Base-by-base conservation (phyloP, 2,113 vertebrate genomes). In the Anser brachyrhynchus region DNA sequence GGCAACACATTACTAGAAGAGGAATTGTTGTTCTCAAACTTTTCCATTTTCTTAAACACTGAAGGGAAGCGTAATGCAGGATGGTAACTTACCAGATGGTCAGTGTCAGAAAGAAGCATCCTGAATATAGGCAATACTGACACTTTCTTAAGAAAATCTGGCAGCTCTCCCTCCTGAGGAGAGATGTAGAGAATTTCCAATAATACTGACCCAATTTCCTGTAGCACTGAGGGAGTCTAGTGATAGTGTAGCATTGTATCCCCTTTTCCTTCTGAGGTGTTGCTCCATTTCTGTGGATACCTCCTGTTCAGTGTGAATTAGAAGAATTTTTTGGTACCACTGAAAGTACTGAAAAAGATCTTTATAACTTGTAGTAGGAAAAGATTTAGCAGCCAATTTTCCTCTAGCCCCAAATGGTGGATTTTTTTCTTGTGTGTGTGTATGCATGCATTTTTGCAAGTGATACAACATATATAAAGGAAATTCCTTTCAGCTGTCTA, bases 161-260 rank as follows among this genome's bases (percentile, higher is more conserved):
- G 80, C 96, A 92, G 67, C 54, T 89, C 74, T 94, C 70, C 77
- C 66, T 94, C 37, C 74, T 76, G 71, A 95, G 78, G 82, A 94
- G 84, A 86, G 81, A 90, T 93, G 84, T 75, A 85, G 80, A 94
- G 93, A 94, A 93, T 92, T 96, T 95, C 93, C 90, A 89, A 93
- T 96, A 95, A 96, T 92, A 89, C 84, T 96, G 95, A 94, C 96
- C 93, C 93, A 94, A 39, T 96, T 96, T 96, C 88, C 92, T 90
- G 62, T 39, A 58, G 58, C 58, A 55, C 58, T 49, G 46, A 87
- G 33, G 49, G 41, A 91, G 57, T n/a, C 62, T 82, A 66, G 84
- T 49, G 70, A 93, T 26, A 73, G 70, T 9, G 35, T 46, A 81
- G 76, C 52, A 72, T 89, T 79, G 84, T 94, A 93, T 90, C 70